Base-by-base conservation (phyloP, 1,140 invertebrate species). In the Xylocopa sonorina region DNA sequence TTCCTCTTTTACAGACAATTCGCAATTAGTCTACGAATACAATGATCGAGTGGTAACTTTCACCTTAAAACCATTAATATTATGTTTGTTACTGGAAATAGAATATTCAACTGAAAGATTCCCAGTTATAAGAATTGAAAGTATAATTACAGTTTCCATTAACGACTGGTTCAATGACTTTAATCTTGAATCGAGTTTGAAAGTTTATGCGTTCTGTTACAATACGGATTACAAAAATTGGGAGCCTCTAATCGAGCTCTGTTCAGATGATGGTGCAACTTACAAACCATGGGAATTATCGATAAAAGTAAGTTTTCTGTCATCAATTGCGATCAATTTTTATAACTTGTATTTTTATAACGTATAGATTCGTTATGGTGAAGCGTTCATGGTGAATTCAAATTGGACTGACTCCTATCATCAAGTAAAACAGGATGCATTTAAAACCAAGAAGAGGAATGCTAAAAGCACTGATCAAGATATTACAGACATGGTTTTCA, bases 211-310 rank as follows among this genome's bases (percentile, higher is more conserved):
- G 3, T 95, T 95, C 75, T 97, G 95, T 88, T 97, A 95, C 85
- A 97, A 97, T 90, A 95, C 96, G 75, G 94, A 95, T 71, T 88
- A 95, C 18, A 95, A 95, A 81, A 93, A 94, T 27, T 97, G 97
- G 97, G 96, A 97, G 88, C 97, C 97, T 0, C 87, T 97, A 0
- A 92, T 97, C 18, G 97, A 97, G 84, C 95, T 96, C 1, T 94
- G 95, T 12, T 94, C 95, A 43, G 93, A 95, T 24, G 93, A 95
- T 62, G 96, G 96, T 87, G 95, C 95, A 75, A 90, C 94, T 5
- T 96, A 96, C 85, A 93, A 94, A 84, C 95, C 96, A 0, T 97
- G 96, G 95, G 96, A 97, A 89, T 90, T 96, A 12, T 90, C 94
- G n/a, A 92, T 97, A 62, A 96, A 95, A 90, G 93, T 97, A 88